Evolutionary conservation across 2,113 vertebrate species (phyloP).

Genomic region (Nannobrachium achirus): DNA sequence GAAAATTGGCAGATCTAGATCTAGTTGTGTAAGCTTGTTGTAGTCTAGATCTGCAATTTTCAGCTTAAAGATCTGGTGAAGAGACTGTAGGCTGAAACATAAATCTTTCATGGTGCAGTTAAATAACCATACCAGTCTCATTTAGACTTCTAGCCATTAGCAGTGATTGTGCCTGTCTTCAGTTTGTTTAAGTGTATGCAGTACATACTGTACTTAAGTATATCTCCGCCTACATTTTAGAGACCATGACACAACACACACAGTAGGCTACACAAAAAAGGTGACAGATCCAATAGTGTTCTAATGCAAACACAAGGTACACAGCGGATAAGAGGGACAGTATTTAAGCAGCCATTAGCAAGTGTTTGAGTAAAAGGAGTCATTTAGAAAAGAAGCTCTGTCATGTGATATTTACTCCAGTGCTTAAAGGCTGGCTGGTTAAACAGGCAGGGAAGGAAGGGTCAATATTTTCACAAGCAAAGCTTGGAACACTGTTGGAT

Average conservation of each 20-base stretch:
- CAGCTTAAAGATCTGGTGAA: too few relatives aligned
- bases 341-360: constrained; percentile 72
- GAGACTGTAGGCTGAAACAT: too few relatives aligned
- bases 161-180: too few relatives aligned
- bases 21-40: too few relatives aligned
- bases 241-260: constrained; percentile 11
- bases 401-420: constrained; percentile 78
- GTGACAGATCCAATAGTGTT: constrained; percentile 51
- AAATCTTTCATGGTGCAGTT: too few relatives aligned
- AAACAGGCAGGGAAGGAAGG: constrained; percentile 69
- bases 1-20: too few relatives aligned
- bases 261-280: constrained; percentile 15
- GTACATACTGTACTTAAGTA: too few relatives aligned
- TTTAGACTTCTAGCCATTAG: too few relatives aligned
- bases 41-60: too few relatives aligned
- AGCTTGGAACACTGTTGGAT: constrained; percentile 56
- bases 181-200: too few relatives aligned
- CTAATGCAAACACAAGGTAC: constrained; percentile 74
- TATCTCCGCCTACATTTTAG: background rate
- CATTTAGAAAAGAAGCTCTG: constrained; percentile 52
- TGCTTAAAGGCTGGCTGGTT: constrained; percentile 77
- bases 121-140: background rate
- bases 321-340: constrained; percentile 57
- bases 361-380: constrained; percentile 66
- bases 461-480: constrained; percentile 83